Conservation (phyloP, 2,113 vertebrate genomes). For the Pseudorasbora parva region DNA sequence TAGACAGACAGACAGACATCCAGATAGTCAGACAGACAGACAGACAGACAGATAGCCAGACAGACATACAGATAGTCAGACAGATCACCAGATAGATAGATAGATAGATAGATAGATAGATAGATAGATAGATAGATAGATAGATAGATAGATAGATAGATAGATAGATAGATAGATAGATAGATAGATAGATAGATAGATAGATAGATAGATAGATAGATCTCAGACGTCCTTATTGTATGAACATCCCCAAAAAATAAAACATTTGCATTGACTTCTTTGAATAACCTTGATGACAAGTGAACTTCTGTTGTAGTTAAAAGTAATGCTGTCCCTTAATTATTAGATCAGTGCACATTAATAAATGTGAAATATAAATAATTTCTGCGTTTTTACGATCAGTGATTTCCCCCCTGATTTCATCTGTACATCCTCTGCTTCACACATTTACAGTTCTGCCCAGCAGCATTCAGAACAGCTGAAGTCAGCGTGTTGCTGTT, state of each 20-base stretch:
- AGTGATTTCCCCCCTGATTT: background rate
- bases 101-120: no score
- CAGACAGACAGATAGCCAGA: background rate
- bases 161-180: no score
- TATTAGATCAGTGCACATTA: background rate
- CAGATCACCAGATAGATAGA: no score
- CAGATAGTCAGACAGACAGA: background rate
- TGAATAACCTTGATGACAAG: background rate
- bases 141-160: no score
- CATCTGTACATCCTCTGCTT: background rate
- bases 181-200: no score
- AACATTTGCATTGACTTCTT: background rate
- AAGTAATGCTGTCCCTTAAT: background rate
- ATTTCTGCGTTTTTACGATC: background rate
- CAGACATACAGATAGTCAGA: no score
- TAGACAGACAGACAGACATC: no score
- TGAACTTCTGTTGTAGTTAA: background rate
- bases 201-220: no score
- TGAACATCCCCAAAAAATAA: background rate
- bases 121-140: no score
- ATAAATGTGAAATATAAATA: no score
- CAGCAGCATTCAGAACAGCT: constrained; percentile 38
- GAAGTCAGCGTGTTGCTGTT: constrained; percentile 41
- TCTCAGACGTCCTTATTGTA: background rate
- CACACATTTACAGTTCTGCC: background rate